Conservation (phyloP, 2,113 vertebrate genomes). For the Spilogale gracilis region DNA sequence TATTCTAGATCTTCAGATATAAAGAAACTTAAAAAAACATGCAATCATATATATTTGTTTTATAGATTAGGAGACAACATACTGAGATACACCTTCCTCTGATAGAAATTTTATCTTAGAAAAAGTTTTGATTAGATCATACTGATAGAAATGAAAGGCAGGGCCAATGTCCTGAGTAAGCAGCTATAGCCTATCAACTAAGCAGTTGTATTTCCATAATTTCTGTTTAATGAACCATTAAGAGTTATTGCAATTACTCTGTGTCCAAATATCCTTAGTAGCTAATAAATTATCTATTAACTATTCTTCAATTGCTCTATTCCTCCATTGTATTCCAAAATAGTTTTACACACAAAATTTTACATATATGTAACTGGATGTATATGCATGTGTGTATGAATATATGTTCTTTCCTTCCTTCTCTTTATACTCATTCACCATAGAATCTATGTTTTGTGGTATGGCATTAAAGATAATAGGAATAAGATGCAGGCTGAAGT, state of each 20-base stretch:
- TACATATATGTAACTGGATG: not conserved
- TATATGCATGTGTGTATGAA: not conserved
- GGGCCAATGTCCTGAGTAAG: not conserved
- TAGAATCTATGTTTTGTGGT: not conserved
- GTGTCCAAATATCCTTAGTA: not conserved
- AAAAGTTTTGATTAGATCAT: not conserved
- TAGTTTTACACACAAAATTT: not conserved
- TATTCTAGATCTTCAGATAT: slow-evolving; percentile 16
- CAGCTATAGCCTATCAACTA: not conserved
- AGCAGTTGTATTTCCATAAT: not conserved
- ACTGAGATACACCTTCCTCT: not conserved
- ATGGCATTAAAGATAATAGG: not conserved
- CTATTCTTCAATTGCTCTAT: not conserved
- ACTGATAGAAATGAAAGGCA: not conserved
- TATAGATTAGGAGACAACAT: not conserved
- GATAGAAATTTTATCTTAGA: slow-evolving; percentile 8
- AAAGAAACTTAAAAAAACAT: slow-evolving; percentile 9
- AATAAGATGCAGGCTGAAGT: not conserved
- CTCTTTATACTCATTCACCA: not conserved
- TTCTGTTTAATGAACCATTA: not conserved
- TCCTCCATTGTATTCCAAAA: not conserved
- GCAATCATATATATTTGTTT: not conserved
- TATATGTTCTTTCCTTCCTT: not conserved
- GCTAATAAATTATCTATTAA: not conserved
- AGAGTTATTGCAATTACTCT: not conserved